Evolutionary conservation across 2,888 invertebrate species (phyloP), one percentile per base, ranked within the genome.

Genomic region (Serripes groenlandicus): DNA sequence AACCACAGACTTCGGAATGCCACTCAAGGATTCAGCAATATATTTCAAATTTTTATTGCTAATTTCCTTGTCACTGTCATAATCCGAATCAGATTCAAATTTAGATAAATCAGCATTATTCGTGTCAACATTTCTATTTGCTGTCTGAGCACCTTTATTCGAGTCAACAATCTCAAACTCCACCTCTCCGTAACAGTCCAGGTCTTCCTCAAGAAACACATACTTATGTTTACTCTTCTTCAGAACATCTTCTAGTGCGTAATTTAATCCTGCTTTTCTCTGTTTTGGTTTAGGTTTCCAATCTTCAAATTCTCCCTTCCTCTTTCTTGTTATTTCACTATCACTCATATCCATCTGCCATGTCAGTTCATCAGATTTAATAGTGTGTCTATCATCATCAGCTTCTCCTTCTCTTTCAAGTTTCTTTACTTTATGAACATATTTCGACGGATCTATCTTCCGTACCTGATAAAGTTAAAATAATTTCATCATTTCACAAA

Each of bases 401-500:
- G 34, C 21, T 28, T 84, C 76, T n/a, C 81, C 18, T 23, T 84
- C 76, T 26, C 81, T 85, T 68, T 91, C 91, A 21, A 93, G 81
- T 71, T 78, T 89, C 77, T 89, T 92, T 9, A 92, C 66, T 56
- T 91, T 88, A 73, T 93, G 92, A n/a, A 90, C 88, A 56, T 84
- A 89, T 76, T 92, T 92, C 30, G 92, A 92, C n/a, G 93, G 93
- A 71, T 93, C 92, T 66, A 79, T 72, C 79, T 78, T 78, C 26
- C 56, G 49, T 42, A n/a, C 18, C 56, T 35, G 34, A 49, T 9
- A 69, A 2, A 70, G 37, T 26, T 34, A 66, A 34, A 66, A 35
- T 30, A 3, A 23, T 34, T n/a, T n/a, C n/a, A n/a, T n/a, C n/a
- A n/a, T n/a, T n/a, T n/a, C n/a, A n/a, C n/a, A n/a, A n/a, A n/a